Evolutionary conservation across 1,140 invertebrate genomes (phyloP), one percentile per base, ranked within the genome.

Genomic region (Halotydeus destructor): DNA sequence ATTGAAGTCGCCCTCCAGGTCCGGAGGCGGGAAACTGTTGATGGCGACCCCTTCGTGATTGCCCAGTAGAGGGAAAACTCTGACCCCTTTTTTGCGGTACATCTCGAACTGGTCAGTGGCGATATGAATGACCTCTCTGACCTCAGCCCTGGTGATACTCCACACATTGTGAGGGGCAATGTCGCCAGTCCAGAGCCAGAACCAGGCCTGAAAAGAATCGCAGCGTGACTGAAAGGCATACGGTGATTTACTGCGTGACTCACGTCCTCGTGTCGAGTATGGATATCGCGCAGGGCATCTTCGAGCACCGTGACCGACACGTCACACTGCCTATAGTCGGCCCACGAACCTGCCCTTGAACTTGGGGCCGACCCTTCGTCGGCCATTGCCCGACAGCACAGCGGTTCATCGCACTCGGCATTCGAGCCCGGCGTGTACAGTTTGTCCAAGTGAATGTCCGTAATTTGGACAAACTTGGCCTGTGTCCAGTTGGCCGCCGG

Each of bases 171-270:
- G 89, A 1, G 88, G 78, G 14, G 86, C 85, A 36, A 96, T 59
- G 63, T 97, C 91, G 3, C 91, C 91, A 0, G 89, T 97, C 83
- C 88, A 96, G n/a, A 93, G 59, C 47, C 96, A 89, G 57, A 88
- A 93, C 79, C 83, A 76, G 22, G 75, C 68, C n/a, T 38, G 18
- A 19, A 19, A 31, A 31, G n/a, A 31, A 31, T 31, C 30, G 18
- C 12, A n/a, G 12, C 12, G 12, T 31, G 3, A n/a, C 30, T 31
- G 30, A n/a, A n/a, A 31, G 30, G 30, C 12, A 31, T 16, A 9
- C 22, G 16, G 9, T 35, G 33, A 35, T 35, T 19, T 11, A 8
- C 9, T 19, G 9, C 8, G 26, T n/a, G n/a, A n/a, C n/a, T n/a
- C n/a, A n/a, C n/a, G n/a, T n/a, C n/a, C n/a, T n/a, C n/a, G n/a